These are phyloP conservation scores for Saccopteryx leptura DNA, from an alignment of 2,113 vertebrate genomes.

Conservation along the genomic window DNA sequence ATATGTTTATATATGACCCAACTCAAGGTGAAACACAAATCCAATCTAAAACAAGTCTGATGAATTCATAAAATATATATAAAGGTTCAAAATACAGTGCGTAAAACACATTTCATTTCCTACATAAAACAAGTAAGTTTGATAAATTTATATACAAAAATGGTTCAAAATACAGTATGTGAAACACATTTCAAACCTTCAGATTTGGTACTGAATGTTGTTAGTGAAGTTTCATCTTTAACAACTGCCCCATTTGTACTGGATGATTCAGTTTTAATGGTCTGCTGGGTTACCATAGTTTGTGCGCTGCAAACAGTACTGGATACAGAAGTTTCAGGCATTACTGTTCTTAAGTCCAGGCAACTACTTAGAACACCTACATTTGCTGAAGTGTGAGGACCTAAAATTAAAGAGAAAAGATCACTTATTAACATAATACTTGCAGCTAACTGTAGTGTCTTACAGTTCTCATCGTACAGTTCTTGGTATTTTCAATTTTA, in stretches of 20 bases:
- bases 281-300: conserved; percentile 90
- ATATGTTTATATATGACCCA: conserved; percentile 44
- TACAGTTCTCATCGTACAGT: neutral
- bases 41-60: conserved; percentile 80
- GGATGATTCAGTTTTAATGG: conserved; percentile 91
- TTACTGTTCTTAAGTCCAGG: conserved; percentile 89
- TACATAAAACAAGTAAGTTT: conserved; percentile 78
- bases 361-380: conserved; percentile 88
- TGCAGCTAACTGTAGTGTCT: neutral
- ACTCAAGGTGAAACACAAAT: conserved; percentile 70
- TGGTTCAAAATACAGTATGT: conserved; percentile 89
- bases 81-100: conserved; percentile 89
- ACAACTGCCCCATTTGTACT: conserved; percentile 91
- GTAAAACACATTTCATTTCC: conserved; percentile 88
- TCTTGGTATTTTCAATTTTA: conserved; percentile 30
- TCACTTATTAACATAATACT: conserved; percentile 48
- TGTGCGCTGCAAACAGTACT: conserved; percentile 88
- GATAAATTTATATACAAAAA: conserved; percentile 84
- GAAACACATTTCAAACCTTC: conserved; percentile 91
- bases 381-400: conserved; percentile 88
- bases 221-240: conserved; percentile 91
- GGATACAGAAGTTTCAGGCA: conserved; percentile 87
- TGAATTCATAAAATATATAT: conserved; percentile 82
- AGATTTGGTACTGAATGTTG: conserved; percentile 90
- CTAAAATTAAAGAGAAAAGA: conserved; percentile 83